A percentile compares a stretch with the other conserved stretches of the same genome.
These are phyloP conservation scores for Semicossyphus pulcher DNA, from an alignment of 2,113 vertebrate species.

Conservation along the genomic window DNA sequence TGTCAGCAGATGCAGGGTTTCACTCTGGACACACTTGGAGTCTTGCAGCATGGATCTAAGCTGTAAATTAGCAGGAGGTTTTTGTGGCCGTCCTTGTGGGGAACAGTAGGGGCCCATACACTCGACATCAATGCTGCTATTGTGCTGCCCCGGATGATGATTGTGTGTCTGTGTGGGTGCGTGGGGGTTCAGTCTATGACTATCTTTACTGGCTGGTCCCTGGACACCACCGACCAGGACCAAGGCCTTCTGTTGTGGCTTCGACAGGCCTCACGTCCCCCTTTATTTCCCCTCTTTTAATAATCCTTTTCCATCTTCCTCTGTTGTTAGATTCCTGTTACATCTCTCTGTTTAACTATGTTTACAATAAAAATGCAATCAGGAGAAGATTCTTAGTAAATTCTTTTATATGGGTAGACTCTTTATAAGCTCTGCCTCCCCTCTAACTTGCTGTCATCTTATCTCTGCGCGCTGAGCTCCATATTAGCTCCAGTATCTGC, in stretches of 20 bases:
- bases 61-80: constrained; percentile 53
- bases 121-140: constrained; percentile 73
- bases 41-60: constrained; percentile 33
- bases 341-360: too few species aligned
- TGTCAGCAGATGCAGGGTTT: constrained; percentile 20
- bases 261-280: constrained; percentile 7
- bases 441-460: neutral
- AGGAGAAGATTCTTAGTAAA: too few species aligned
- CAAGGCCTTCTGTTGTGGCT: constrained; percentile 22
- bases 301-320: neutral
- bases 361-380: too few species aligned
- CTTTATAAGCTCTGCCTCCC: too few species aligned
- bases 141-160: constrained; percentile 67
- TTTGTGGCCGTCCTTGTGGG: constrained; percentile 43
- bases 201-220: constrained; percentile 54
- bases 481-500: neutral
- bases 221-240: constrained; percentile 38
- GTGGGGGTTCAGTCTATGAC: constrained; percentile 33
- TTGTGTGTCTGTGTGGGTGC: constrained; percentile 19
- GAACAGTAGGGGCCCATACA: constrained; percentile 60
- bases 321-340: neutral
- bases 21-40: constrained; percentile 27
- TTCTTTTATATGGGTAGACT: too few species aligned
- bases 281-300: neutral
- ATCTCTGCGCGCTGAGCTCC: neutral